Evolutionary conservation across 2,113 vertebrate genomes (phyloP), one percentile per base, ranked within the genome.

Genomic region (Syngnathus typhle): DNA sequence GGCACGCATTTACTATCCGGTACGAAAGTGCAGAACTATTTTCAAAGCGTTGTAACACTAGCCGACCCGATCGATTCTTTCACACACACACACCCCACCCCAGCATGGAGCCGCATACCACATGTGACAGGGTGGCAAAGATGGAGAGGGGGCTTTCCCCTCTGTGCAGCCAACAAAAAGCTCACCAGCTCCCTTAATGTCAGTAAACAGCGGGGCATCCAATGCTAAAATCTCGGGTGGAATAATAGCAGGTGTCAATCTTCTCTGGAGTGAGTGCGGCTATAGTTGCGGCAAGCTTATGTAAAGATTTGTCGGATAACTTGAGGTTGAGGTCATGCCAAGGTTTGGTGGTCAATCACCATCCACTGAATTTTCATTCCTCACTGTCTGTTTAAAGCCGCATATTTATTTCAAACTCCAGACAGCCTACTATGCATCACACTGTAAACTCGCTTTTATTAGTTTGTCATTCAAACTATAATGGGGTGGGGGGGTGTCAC

Each of bases 31-130:
- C 64, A 39, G 49, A 15, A 72, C 81, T 85, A 85, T 89, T 90
- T 88, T 80, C 56, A 85, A 81, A 73, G 70, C 39, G 69, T 70
- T 52, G 77, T 75, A 90, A 90, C 81, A 75, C 82, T 79, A 91
- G 68, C 83, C 70, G 49, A 60, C 21, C 74, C 61, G 79, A 85
- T 83, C 79, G 82, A 85, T 78, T 71, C 72, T 62, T 72, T 66
- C 66, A 61, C 68, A 23, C 23, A n/a, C n/a, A n/a, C n/a, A n/a
- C 23, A 23, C 76, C 75, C 76, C 27, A 2, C 68, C 75, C 74
- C 66, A 70, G 67, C 67, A 3, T 64, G 69, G 39, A 75, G 72
- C 74, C 77, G 73, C 78, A 72, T 76, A 76, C 75, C 81, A 64
- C 71, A 79, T 70, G 77, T 72, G 74, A 78, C 36, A 61, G 63